Evolutionary conservation across 2,888 invertebrate species (phyloP).

Genomic region (Tiliacea citrago): DNA sequence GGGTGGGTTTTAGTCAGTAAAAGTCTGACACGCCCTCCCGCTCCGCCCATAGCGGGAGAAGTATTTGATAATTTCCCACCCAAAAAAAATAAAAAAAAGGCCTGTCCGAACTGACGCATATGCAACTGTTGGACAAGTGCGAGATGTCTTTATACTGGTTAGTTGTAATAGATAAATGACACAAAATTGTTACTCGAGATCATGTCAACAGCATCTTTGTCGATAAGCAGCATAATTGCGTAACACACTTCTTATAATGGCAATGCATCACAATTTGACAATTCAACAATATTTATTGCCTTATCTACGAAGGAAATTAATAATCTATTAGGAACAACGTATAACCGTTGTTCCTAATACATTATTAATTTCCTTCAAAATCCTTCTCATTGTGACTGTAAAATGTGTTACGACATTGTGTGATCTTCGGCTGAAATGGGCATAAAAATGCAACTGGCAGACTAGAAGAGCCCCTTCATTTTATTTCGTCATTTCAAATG

Average conservation of each 20-base stretch:
- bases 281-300: neutral
- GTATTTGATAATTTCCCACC: too few species aligned
- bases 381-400: neutral
- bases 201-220: neutral
- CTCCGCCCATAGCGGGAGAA: too few species aligned
- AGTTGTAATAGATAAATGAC: neutral
- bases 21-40: too few species aligned
- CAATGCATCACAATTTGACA: neutral
- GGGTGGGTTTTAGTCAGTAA: too few species aligned
- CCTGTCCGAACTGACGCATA: constrained; percentile 87
- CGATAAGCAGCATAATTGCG: neutral
- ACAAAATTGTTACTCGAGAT: too few species aligned
- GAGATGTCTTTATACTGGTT: constrained; percentile 87
- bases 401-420: neutral
- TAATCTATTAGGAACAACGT: too few species aligned
- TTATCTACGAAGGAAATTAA: too few species aligned
- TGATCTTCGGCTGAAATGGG: neutral
- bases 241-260: neutral
- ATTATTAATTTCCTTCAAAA: neutral
- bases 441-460: neutral
- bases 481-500: neutral
- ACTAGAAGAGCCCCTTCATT: neutral
- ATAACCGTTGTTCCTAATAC: neutral
- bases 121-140: constrained; percentile 85
- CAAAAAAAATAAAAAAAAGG: too few species aligned